Base-by-base conservation (phyloP, 2,113 vertebrate genomes). In the Psammodynastes pulverulentus region DNA sequence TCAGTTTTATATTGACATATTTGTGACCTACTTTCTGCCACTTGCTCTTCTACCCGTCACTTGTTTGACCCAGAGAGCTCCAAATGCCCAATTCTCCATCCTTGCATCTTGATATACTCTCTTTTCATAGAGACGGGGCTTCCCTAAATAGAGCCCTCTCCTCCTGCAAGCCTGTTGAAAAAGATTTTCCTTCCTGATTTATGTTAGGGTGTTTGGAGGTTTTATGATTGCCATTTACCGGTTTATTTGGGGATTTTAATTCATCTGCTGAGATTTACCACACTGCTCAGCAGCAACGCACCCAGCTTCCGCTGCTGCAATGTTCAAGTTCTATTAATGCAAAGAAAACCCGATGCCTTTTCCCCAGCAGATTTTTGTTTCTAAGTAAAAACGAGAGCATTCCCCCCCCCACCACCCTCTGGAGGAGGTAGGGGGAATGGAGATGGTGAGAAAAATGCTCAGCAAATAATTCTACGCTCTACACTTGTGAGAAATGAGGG, bases 231-330 rank as follows among this genome's bases (percentile, higher is more conserved):
- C 56, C 79, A 39, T 92, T 92, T 91, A 92, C 86, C 13, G 58
- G 88, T 93, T 91, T 93, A 89, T 89, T 90, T 91, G 34, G 90
- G 88, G 56, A 92, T 89, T 93, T 92, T 89, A 90, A 91, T 92
- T 89, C 92, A 85, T 87, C 79, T 39, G 84, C 91, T 89, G 87
- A 87, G 90, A 91, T 92, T 89, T 89, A 93, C 87, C n/a, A 21
- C 19, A 51, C 21, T 9, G 49, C 56, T 26, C 49, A 29, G 49
- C 54, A 84, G 15, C 53, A 54, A 45, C 3, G 8, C 34, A 29
- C 43, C 39, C 48, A n/a, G 53, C 86, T 49, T 10, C 29, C 3
- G 2, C 87, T n/a, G 43, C 46, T 1, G 15, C 88, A 49, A 39
- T 79, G 86, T 54, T 53, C 24, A 85, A 58, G 24, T 62, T 67